Evolutionary conservation across 2,888 invertebrate species (phyloP).

Genomic region (Odontothrips loti): DNA sequence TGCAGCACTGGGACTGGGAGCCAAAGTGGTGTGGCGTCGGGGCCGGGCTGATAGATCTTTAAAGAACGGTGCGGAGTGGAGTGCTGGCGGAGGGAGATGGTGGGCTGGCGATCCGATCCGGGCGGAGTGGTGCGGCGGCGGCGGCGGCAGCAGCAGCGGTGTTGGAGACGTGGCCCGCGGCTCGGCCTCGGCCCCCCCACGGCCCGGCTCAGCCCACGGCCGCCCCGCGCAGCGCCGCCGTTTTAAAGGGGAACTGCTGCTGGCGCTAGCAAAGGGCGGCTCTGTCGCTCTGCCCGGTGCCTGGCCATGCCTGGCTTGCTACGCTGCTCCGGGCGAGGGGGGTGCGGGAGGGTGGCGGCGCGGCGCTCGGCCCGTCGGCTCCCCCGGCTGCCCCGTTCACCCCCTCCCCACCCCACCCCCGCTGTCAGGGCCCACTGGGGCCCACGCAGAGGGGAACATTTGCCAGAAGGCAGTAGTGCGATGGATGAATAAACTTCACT

Average conservation of each 20-base stretch:
- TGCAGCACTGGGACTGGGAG: background rate
- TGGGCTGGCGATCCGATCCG: background rate
- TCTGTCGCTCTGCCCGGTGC: background rate
- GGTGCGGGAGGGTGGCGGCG: background rate
- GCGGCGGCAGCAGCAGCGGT: no score
- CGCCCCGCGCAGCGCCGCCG: background rate
- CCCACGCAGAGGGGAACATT: no score
- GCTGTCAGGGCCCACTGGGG: no score
- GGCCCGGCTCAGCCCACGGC: background rate
- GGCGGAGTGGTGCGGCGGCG: no score
- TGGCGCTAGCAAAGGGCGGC: background rate
- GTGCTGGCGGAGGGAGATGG: background rate
- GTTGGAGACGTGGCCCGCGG: background rate
- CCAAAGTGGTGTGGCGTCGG: background rate
- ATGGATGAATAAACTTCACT: background rate
- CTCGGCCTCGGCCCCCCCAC: no score
- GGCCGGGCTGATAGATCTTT: background rate
- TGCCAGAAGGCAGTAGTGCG: no score
- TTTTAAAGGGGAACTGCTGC: slow-evolving; percentile 20
- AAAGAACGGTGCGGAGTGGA: background rate
- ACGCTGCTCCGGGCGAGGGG: background rate
- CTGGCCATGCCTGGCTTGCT: background rate
- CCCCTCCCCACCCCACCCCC: no score
- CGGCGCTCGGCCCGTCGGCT: background rate
- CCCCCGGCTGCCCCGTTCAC: no score